A percentile compares a stretch with the other conserved stretches of the same genome.
These are phyloP conservation scores for Cyclina sinensis DNA, from an alignment of 1,140 invertebrate species.

Conservation along the genomic window DNA sequence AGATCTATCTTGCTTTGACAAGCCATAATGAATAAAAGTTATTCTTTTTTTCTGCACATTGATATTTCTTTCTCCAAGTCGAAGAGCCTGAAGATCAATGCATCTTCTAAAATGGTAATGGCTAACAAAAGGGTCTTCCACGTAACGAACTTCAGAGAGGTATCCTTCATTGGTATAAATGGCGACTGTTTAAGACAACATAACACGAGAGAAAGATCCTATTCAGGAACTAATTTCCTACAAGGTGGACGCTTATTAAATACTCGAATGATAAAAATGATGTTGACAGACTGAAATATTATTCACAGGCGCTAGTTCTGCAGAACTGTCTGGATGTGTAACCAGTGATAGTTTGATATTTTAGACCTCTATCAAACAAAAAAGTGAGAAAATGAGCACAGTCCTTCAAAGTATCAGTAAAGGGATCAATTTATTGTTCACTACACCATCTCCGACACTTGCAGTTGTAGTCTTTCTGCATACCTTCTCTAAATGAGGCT, in stretches of 20 bases:
- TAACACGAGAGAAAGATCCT: constrained; percentile 60
- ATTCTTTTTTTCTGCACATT: constrained; percentile 64
- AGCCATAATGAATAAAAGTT: constrained; percentile 52
- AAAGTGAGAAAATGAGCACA: constrained; percentile 57
- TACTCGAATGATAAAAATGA: constrained; percentile 10
- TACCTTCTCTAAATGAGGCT: constrained; percentile 27
- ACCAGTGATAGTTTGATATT: constrained; percentile 46
- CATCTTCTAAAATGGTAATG: constrained; percentile 51
- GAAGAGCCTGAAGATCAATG: constrained; percentile 63
- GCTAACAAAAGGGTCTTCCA: constrained; percentile 55
- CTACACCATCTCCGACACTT: constrained; percentile 62
- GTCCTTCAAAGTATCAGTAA: constrained; percentile 19
- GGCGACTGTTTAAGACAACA: constrained; percentile 17
- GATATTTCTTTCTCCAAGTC: constrained; percentile 52
- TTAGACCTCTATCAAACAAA: constrained; percentile 36
- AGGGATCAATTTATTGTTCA: constrained; percentile 52
- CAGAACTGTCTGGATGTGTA: constrained; percentile 49
- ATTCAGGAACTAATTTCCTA: constrained; percentile 56
- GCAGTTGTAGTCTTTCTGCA: constrained; percentile 35
- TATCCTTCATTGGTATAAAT: constrained; percentile 59
- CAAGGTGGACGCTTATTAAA: constrained; percentile 55
- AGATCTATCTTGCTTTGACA: constrained; percentile 65
- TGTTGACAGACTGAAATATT: constrained; percentile 38
- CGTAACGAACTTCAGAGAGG: constrained; percentile 51
- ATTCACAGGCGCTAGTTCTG: constrained; percentile 3